phyloP scores from a whole-genome alignment of 2,113 vertebrate genomes.

The Rhineura floridana region DNA sequence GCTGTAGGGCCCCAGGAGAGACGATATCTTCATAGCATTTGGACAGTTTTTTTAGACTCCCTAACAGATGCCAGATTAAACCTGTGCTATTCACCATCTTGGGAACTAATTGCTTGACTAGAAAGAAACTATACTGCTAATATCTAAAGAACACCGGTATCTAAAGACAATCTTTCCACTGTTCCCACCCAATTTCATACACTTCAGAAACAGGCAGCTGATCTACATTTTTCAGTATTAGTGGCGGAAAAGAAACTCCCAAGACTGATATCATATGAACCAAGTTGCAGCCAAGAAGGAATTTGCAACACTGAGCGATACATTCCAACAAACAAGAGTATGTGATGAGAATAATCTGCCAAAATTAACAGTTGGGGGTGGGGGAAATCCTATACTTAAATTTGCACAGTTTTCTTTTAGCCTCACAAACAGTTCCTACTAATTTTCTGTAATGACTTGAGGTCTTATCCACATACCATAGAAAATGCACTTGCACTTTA shows the following conservation, averaged over 20 bases:
- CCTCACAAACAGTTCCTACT: neutral
- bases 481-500: neutral
- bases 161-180: neutral
- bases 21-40: neutral
- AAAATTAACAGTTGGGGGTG: neutral
- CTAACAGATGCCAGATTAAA: neutral
- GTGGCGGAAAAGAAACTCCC: conserved; percentile 3
- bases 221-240: conserved; percentile 9
- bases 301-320: neutral
- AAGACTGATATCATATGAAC: conserved; percentile 6
- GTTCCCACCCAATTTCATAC: conserved; percentile 17
- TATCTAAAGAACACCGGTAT: conserved; percentile 20
- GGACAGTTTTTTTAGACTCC: neutral
- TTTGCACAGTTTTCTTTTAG: neutral
- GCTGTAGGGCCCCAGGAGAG: neutral
- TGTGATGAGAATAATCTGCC: neutral
- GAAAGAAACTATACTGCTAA: neutral
- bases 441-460: neutral
- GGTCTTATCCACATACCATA: neutral
- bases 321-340: neutral
- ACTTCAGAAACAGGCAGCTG: neutral
- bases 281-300: conserved; percentile 1
- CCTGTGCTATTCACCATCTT: neutral
- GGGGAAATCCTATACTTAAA: neutral
- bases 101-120: conserved; percentile 18